Percentiles rank a stretch among this genome's conserved stretches.
These are phyloP conservation scores for Aptenodytes forsteri DNA, from an alignment of 2,113 vertebrate genomes.

Conservation along the genomic window DNA sequence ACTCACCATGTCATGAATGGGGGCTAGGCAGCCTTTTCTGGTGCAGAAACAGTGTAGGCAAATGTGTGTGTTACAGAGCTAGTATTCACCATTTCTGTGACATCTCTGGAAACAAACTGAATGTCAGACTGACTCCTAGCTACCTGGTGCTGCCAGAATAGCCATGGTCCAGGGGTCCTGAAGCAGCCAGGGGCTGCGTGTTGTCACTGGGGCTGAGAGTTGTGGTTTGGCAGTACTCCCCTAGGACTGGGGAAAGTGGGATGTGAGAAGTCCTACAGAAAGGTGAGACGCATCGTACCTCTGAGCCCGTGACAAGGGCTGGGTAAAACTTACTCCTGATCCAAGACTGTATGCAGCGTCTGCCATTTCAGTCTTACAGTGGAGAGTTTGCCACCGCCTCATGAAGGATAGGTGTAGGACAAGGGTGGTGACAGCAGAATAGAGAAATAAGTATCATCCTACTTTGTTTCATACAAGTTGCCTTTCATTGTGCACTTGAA, in stretches of 20 bases:
- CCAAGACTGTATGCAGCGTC: not conserved
- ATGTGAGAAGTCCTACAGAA: not conserved
- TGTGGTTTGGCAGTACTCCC: not conserved
- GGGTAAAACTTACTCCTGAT: not conserved
- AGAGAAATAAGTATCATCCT: not conserved
- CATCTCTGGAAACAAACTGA: not conserved
- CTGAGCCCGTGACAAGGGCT: not conserved
- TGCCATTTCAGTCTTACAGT: not conserved
- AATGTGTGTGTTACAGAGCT: not conserved
- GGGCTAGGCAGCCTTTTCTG: not conserved
- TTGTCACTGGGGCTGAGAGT: not conserved
- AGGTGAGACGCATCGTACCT: not conserved
- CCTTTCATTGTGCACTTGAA: not conserved
- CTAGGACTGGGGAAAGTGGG: not conserved
- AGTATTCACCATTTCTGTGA: not conserved
- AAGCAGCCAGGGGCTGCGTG: rapidly evolving
- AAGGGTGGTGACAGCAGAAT: not conserved
- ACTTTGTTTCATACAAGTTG: not conserved
- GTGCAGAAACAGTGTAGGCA: not conserved
- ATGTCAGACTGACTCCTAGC: not conserved
- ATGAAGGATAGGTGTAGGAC: not conserved
- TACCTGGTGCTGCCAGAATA: not conserved
- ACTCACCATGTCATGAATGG: not conserved
- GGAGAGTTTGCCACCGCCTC: not conserved
- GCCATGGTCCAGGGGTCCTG: not conserved